phyloP scores from a whole-genome alignment of 2,113 vertebrate genomes.

The Phyllostomus hastatus region DNA sequence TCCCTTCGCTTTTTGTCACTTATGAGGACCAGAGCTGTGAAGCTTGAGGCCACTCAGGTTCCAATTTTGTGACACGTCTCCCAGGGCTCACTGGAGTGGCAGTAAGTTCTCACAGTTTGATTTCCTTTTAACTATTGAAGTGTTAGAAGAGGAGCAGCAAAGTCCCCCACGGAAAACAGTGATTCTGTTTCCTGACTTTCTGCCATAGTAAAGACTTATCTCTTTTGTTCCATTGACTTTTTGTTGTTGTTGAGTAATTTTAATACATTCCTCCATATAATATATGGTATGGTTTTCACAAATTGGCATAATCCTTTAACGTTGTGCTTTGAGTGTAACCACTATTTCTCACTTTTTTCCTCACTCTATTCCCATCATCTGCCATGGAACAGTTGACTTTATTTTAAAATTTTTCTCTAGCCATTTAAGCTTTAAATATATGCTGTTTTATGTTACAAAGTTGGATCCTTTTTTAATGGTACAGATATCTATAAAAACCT shows the following conservation, averaged over 20 bases:
- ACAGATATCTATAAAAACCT: neutral
- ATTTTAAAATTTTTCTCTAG: slow-evolving; percentile 16
- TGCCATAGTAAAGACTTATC: neutral
- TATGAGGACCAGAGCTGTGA: slow-evolving; percentile 57
- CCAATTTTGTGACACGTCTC: slow-evolving; percentile 68
- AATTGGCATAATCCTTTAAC: neutral
- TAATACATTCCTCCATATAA: slow-evolving; percentile 10
- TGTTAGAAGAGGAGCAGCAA: slow-evolving; percentile 55
- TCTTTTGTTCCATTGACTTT: slow-evolving; percentile 32
- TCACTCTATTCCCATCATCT: neutral
- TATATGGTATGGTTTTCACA: neutral
- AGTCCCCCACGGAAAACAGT: slow-evolving; percentile 4
- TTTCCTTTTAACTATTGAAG: slow-evolving; percentile 61
- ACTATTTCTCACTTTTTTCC: neutral
- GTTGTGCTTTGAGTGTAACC: neutral
- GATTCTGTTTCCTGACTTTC: slow-evolving; percentile 14
- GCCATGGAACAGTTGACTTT: neutral
- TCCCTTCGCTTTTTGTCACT: slow-evolving; percentile 58
- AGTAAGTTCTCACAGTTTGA: slow-evolving; percentile 65
- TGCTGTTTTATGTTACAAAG: neutral
- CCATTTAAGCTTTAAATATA: slow-evolving; percentile 28
- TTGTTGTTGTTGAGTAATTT: slow-evolving; percentile 28
- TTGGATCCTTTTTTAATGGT: slow-evolving; percentile 41
- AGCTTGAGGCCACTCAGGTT: slow-evolving; percentile 55
- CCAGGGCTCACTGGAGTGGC: slow-evolving; percentile 65